A percentile compares a stretch with the other conserved stretches of the same genome.
phyloP scores from a whole-genome alignment of 2,888 invertebrate genomes.

The Pterobdella sp. region DNA sequence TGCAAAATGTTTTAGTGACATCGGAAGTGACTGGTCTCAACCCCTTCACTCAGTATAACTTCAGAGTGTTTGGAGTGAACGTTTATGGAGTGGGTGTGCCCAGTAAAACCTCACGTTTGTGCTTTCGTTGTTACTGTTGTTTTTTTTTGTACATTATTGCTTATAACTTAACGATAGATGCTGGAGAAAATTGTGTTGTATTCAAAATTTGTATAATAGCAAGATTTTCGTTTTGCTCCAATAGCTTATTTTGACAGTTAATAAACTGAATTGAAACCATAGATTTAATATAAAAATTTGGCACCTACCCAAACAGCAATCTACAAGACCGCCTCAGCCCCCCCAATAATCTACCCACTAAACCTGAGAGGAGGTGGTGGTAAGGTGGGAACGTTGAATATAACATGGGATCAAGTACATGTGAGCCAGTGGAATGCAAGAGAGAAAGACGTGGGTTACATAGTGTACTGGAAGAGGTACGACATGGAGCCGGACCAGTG shows the following conservation, averaged over 20 bases:
- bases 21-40: conserved; percentile 54
- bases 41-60: conserved; percentile 83
- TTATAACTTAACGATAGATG: too few species aligned
- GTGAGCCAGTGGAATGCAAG: conserved; percentile 75
- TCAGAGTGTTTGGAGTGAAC: conserved; percentile 78
- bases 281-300: too few species aligned
- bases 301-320: too few species aligned
- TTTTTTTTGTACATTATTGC: too few species aligned
- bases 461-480: conserved; percentile 63
- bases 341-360: conserved; percentile 67
- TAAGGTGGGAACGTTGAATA: conserved; percentile 84
- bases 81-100: conserved; percentile 69
- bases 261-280: too few species aligned
- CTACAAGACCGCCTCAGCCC: conserved; percentile 65
- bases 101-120: conserved; percentile 60
- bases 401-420: conserved; percentile 56
- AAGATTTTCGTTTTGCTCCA: too few species aligned
- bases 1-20: conserved; percentile 15
- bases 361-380: conserved; percentile 88
- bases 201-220: too few species aligned
- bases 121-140: too few species aligned
- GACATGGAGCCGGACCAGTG: conserved; percentile 37
- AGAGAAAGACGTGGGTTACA: conserved; percentile 79
- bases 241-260: too few species aligned
- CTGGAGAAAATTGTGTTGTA: too few species aligned